Percentiles rank a stretch among this genome's conserved stretches.
phyloP scores from a whole-genome alignment of 1,140 invertebrate genomes.

The Trachymyrmex septentrionalis region DNA sequence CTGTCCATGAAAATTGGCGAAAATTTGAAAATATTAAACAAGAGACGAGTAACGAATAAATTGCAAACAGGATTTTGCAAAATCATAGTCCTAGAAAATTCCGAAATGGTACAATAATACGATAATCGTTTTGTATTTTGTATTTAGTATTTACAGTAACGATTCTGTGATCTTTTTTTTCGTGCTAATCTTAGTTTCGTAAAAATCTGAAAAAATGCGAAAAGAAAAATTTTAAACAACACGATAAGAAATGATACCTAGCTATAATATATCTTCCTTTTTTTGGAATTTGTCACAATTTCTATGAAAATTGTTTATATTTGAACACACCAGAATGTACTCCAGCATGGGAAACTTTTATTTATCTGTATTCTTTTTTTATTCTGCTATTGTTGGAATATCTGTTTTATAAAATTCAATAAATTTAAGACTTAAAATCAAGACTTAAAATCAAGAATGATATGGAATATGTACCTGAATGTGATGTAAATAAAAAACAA shows the following conservation, averaged over 20 bases:
- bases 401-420: too few relatives aligned
- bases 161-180: background rate
- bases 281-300: too few relatives aligned
- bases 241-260: too few relatives aligned
- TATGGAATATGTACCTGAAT: too few relatives aligned
- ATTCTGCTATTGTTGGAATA: too few relatives aligned
- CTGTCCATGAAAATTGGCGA: background rate
- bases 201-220: background rate
- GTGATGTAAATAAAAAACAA: background rate
- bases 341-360: too few relatives aligned
- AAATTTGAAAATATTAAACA: constrained; percentile 12
- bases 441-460: too few relatives aligned
- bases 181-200: background rate
- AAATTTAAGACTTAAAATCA: too few relatives aligned
- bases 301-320: background rate
- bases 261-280: too few relatives aligned
- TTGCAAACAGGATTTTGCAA: background rate
- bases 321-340: background rate
- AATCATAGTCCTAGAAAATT: background rate
- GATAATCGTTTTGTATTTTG: too few relatives aligned
- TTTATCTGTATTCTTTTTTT: too few relatives aligned
- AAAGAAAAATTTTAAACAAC: background rate
- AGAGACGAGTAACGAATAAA: background rate
- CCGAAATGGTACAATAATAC: background rate
- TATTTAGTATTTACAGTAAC: too few relatives aligned